phyloP scores from a whole-genome alignment of 2,113 vertebrate species.

The Coturnix japonica region DNA sequence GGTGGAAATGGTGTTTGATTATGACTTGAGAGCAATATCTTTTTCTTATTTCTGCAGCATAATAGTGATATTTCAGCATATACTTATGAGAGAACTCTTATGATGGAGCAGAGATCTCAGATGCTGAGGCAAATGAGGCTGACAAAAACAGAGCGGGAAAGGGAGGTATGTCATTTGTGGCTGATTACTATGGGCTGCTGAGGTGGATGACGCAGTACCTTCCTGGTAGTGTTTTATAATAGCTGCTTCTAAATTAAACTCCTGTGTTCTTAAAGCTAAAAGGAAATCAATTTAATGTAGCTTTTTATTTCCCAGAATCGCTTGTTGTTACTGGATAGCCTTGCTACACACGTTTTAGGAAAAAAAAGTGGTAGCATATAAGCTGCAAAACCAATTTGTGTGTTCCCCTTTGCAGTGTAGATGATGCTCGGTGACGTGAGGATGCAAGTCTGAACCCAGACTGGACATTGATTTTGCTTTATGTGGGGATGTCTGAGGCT shows the following conservation, averaged over 20 bases:
- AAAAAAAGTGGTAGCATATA: neutral
- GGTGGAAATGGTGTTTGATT: neutral
- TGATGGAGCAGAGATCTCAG: constrained; percentile 99
- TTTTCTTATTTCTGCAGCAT: constrained; percentile 78
- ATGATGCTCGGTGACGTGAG: neutral
- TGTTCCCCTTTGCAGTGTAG: neutral
- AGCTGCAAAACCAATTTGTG: accelerated
- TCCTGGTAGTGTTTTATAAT: neutral
- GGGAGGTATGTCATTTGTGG: constrained; percentile 83
- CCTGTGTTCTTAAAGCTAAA: neutral
- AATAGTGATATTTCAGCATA: constrained; percentile 98
- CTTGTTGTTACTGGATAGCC: neutral
- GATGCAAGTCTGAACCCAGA: neutral
- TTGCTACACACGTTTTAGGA: neutral
- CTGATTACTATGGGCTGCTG: neutral
- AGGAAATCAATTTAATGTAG: neutral
- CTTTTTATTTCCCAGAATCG: neutral
- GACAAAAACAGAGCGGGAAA: constrained; percentile 92
- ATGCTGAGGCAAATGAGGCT: constrained; percentile 98
- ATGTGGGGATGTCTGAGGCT: neutral
- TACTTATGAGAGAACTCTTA: constrained; percentile 95
- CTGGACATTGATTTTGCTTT: neutral
- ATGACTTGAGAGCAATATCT: neutral
- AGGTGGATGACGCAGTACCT: neutral
- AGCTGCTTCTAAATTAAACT: constrained; percentile 5